Conservation (phyloP, 2,113 vertebrate species). For the Myrmecophaga tridactyla region DNA sequence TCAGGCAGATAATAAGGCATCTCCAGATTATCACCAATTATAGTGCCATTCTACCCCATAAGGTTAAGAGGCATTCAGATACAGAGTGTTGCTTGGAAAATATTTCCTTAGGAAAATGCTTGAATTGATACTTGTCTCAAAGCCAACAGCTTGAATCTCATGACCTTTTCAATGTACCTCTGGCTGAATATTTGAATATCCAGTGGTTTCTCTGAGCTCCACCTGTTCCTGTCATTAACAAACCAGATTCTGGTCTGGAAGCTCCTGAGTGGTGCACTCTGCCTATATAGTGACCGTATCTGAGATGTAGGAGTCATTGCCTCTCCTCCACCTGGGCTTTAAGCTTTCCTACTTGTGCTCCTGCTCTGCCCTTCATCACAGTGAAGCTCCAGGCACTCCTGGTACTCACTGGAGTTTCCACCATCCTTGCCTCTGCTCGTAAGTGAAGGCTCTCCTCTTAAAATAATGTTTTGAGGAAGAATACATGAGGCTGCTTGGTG, state of each 20-base stretch:
- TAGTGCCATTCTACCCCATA: neutral
- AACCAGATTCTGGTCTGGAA: neutral
- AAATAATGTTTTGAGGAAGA: neutral
- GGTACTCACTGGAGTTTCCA: neutral
- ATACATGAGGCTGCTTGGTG: neutral
- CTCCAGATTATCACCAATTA: no score
- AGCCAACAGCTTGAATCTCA: neutral
- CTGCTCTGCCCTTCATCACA: neutral
- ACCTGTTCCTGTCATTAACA: neutral
- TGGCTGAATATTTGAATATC: neutral
- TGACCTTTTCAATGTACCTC: neutral
- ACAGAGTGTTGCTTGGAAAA: neutral
- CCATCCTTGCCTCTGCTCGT: neutral
- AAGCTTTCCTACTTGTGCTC: neutral
- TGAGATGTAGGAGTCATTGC: neutral
- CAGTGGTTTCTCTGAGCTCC: neutral
- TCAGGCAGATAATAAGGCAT: neutral
- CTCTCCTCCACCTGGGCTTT: neutral
- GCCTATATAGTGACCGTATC: neutral
- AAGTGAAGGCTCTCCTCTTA: neutral
- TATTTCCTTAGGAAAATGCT: neutral
- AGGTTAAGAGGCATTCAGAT: neutral
- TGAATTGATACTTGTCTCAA: neutral
- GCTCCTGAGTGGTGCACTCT: neutral
- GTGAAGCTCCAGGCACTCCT: constrained; percentile 2